Evolutionary conservation across 2,113 vertebrate genomes (phyloP).

Genomic region (Apaloderma vittatum): DNA sequence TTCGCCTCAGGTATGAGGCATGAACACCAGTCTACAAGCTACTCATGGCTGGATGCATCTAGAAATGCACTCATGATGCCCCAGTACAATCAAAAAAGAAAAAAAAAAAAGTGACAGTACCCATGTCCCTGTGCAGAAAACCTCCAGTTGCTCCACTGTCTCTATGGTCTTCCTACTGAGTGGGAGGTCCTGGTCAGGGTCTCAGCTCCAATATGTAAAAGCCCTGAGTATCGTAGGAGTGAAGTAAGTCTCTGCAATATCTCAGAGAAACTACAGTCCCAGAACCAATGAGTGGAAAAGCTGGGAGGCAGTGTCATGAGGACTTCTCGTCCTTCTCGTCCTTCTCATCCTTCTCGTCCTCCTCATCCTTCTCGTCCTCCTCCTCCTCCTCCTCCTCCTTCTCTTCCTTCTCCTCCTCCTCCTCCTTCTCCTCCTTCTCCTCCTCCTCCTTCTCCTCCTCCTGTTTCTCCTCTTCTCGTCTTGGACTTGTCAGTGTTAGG

Average conservation of each 20-base stretch:
- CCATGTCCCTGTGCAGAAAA: background rate
- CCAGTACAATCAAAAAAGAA: too few species aligned
- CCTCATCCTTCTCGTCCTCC: fast-evolving
- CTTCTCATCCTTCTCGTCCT: too few species aligned
- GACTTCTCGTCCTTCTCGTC: background rate
- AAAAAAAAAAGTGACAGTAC: background rate
- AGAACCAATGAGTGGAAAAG: background rate
- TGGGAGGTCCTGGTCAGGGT: background rate
- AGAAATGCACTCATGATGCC: background rate
- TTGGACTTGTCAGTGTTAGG: too few species aligned
- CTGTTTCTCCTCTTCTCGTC: too few species aligned
- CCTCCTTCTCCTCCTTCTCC: too few species aligned
- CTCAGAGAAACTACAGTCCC: background rate
- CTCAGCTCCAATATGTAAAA: background rate
- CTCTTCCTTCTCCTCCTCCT: background rate
- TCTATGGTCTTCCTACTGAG: background rate
- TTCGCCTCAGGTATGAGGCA: background rate
- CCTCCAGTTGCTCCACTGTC: background rate
- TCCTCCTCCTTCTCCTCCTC: too few species aligned
- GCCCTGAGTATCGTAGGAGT: fast-evolving
- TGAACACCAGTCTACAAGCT: background rate
- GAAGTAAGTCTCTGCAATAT: background rate
- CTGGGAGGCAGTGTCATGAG: background rate
- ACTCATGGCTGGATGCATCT: background rate
- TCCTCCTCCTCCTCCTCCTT: fast-evolving